phyloP scores from a whole-genome alignment of 2,113 vertebrate genomes.

The Cariama cristata region DNA sequence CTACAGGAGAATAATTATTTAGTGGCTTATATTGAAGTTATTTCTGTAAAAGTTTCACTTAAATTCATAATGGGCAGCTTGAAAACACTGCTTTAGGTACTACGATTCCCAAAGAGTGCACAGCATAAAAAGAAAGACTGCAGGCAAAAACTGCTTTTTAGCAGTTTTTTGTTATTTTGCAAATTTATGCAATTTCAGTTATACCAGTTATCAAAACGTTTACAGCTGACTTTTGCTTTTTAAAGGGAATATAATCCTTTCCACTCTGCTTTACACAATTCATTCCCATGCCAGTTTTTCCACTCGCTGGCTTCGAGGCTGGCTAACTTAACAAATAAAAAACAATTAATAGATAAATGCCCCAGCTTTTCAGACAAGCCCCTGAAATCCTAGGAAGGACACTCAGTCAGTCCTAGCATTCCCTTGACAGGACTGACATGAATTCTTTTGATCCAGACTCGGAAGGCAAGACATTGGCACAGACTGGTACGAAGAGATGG shows the following conservation, averaged over 20 bases:
- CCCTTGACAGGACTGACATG: accelerated
- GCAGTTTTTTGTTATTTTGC: background rate
- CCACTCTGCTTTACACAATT: accelerated
- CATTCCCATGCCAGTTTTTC: background rate
- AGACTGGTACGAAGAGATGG: background rate
- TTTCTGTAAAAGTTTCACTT: background rate
- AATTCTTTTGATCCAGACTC: background rate
- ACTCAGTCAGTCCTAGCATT: background rate
- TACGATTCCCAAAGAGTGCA: background rate
- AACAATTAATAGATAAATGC: background rate
- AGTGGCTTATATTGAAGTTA: background rate
- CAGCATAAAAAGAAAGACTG: background rate
- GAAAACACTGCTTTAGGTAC: background rate
- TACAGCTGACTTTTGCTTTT: background rate
- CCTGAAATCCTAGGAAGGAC: background rate
- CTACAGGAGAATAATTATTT: background rate
- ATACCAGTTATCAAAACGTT: background rate
- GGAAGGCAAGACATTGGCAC: background rate
- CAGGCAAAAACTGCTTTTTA: background rate
- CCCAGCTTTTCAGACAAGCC: background rate
- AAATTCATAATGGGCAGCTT: background rate
- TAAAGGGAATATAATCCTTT: background rate
- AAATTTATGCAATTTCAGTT: background rate
- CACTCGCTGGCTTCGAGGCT: background rate
- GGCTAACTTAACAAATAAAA: background rate